phyloP scores from a whole-genome alignment of 1,140 invertebrate genomes.

The Rhopalosiphum maidis region DNA sequence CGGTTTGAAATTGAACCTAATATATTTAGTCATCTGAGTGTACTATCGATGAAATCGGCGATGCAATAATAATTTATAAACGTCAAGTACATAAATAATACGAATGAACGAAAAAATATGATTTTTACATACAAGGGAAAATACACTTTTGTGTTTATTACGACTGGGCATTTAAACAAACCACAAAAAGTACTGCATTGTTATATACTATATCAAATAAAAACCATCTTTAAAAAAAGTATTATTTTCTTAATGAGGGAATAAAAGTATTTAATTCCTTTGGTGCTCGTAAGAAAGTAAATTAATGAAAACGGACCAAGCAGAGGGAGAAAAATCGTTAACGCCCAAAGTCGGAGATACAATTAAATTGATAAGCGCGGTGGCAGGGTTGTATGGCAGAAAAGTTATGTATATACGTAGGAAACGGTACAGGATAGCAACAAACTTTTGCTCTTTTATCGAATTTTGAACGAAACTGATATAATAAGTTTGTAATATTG shows the following conservation, averaged over 20 bases:
- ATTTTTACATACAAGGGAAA: not conserved
- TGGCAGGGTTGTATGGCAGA: not conserved
- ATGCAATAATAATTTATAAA: not conserved
- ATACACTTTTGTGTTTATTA: not conserved
- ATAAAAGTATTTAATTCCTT: conserved; percentile 19
- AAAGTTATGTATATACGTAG: not conserved
- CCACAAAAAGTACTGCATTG: not conserved
- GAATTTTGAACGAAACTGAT: not conserved
- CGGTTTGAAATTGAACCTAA: not conserved
- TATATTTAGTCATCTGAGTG: not conserved
- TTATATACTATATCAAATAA: not conserved
- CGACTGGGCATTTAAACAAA: too few species aligned
- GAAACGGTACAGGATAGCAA: not conserved
- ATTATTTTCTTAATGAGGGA: not conserved
- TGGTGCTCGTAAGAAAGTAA: not conserved
- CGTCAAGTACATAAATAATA: not conserved
- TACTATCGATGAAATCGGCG: not conserved
- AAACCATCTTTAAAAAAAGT: not conserved
- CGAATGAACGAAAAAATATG: not conserved
- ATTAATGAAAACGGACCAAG: not conserved
- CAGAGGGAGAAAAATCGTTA: not conserved
- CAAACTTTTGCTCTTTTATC: conserved; percentile 29
- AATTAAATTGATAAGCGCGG: not conserved
- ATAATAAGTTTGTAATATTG: not conserved
- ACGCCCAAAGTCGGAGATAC: not conserved